A percentile compares a stretch with the other conserved stretches of the same genome.
These are phyloP conservation scores for Dicyrtoma fusca DNA, from an alignment of 2,888 invertebrate species.

Conservation along the genomic window DNA sequence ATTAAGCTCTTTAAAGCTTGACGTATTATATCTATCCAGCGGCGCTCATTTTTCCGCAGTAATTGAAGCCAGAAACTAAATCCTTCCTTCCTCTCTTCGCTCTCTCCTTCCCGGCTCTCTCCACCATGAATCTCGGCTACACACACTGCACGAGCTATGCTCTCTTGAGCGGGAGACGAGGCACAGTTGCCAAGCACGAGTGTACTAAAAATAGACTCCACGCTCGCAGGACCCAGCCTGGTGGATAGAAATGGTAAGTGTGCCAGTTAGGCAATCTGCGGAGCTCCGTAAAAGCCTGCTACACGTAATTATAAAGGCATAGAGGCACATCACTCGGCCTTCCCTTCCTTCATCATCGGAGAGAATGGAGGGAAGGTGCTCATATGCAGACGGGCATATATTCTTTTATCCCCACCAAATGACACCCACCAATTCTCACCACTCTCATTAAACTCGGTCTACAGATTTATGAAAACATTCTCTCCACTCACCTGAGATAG, in stretches of 20 bases:
- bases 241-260: background rate
- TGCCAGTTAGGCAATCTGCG: background rate
- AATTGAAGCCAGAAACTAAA: constrained; percentile 49
- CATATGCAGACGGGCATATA: constrained; percentile 14
- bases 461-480: background rate
- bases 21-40: constrained; percentile 48
- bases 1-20: constrained; percentile 55
- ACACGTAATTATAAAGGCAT: too few species aligned
- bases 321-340: too few species aligned
- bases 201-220: background rate
- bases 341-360: too few species aligned
- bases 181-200: background rate
- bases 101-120: constrained; percentile 31
- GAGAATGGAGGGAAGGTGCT: background rate
- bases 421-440: constrained; percentile 14
- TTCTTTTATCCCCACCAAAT: constrained; percentile 17
- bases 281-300: too few species aligned
- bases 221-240: background rate
- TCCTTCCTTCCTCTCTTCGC: constrained; percentile 37
- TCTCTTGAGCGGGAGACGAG: background rate
- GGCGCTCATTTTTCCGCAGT: constrained; percentile 49
- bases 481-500: constrained; percentile 67
- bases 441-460: background rate
- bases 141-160: background rate
- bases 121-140: constrained; percentile 32